Conservation (phyloP, 2,797 vertebrate genomes). For the Syncerus caffer region DNA sequence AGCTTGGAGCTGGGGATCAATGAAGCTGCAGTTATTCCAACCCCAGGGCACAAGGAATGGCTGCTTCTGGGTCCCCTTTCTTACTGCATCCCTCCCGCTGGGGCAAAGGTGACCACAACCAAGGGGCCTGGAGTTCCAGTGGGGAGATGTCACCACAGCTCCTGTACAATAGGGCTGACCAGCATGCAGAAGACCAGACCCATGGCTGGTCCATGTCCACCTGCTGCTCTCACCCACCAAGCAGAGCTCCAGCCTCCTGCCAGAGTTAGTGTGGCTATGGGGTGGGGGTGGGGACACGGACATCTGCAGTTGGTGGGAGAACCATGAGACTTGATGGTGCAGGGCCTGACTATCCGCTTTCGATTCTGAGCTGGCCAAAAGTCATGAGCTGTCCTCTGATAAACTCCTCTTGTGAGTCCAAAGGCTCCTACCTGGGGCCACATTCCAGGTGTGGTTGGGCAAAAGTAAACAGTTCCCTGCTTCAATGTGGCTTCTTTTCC, state of each 20-base stretch:
- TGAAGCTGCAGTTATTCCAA: background rate
- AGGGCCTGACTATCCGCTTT: background rate
- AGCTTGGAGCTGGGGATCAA: background rate
- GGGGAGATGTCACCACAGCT: background rate
- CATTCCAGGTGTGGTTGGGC: conserved; percentile 24
- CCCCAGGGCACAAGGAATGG: too few relatives aligned
- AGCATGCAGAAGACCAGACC: background rate
- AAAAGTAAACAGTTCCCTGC: background rate
- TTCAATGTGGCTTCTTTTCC: background rate
- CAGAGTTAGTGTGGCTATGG: background rate
- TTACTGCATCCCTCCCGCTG: background rate
- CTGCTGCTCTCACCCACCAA: background rate
- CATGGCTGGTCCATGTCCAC: fast-evolving
- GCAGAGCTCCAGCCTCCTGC: background rate
- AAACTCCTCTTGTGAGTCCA: background rate
- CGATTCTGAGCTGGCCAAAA: background rate
- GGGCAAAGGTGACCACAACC: background rate
- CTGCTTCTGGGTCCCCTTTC: background rate
- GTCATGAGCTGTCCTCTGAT: background rate
- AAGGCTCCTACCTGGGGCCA: conserved; percentile 25
- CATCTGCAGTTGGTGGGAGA: background rate
- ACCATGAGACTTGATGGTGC: fast-evolving
- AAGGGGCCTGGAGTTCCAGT: background rate
- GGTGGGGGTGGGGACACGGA: background rate
- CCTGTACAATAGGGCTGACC: background rate